Percentiles rank a stretch among this genome's conserved stretches.
These are phyloP conservation scores for Oncorhynchus keta DNA, from an alignment of 2,113 vertebrate species.

Conservation along the genomic window DNA sequence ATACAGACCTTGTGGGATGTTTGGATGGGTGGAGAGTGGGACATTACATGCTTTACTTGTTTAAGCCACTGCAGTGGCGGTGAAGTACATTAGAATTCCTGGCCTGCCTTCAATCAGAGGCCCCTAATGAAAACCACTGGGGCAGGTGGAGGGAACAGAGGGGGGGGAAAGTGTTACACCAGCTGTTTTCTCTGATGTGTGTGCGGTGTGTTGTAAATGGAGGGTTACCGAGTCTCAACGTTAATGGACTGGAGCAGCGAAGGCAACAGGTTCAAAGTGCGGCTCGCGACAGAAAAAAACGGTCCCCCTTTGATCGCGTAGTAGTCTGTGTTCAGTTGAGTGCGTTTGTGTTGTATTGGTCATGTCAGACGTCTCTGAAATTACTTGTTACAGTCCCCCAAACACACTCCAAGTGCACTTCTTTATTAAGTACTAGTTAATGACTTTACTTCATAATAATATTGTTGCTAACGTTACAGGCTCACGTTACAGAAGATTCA, in stretches of 20 bases:
- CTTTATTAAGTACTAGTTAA: background rate
- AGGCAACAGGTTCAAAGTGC: conserved; percentile 62
- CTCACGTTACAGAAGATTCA: background rate
- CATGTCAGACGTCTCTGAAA: conserved; percentile 53
- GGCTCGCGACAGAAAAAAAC: conserved; percentile 1
- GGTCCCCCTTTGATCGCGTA: conserved; percentile 49
- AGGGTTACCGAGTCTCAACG: conserved; percentile 45
- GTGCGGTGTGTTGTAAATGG: conserved; percentile 69
- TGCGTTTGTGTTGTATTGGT: conserved; percentile 52
- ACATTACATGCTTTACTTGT: conserved; percentile 60
- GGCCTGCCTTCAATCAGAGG: conserved; percentile 73
- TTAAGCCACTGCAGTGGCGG: conserved; percentile 72
- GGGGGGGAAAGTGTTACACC: conserved; percentile 65
- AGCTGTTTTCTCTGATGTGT: conserved; percentile 77
- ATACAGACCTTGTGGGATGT: conserved; percentile 35
- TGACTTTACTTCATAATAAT: background rate
- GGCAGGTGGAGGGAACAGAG: conserved; percentile 20
- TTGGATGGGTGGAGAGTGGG: conserved; percentile 23
- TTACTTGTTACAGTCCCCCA: conserved; percentile 41
- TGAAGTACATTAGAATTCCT: conserved; percentile 73
- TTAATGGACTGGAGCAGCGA: conserved; percentile 69
- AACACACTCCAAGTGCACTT: background rate
- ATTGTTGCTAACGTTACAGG: background rate
- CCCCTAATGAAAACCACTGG: conserved; percentile 73
- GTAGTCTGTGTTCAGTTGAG: conserved; percentile 7